Percentiles rank a stretch among this genome's conserved stretches.
phyloP scores from a whole-genome alignment of 2,797 vertebrate genomes.

The Euthynnus affinis region DNA sequence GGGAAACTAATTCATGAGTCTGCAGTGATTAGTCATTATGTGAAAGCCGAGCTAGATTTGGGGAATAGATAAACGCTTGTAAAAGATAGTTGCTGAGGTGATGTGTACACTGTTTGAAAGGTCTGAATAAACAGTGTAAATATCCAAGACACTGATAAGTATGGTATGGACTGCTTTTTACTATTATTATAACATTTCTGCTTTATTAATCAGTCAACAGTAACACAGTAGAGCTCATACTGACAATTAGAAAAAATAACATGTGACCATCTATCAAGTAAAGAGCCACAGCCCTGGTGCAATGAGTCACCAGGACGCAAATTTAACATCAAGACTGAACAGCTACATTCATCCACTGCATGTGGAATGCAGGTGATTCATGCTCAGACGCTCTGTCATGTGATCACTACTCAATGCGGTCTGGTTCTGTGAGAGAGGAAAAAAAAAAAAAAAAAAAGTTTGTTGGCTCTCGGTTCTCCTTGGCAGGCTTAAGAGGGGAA shows the following conservation, averaged over 20 bases:
- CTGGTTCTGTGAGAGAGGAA: slow-evolving; percentile 12
- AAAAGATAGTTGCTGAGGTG: not conserved
- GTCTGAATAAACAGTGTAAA: too few species aligned
- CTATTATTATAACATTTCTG: not conserved
- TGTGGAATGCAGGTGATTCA: slow-evolving; percentile 49
- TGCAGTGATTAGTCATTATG: not conserved
- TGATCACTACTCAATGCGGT: slow-evolving; percentile 32
- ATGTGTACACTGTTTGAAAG: not conserved
- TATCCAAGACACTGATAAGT: too few species aligned
- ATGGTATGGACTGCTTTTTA: not conserved
- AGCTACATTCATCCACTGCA: not conserved
- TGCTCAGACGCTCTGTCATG: slow-evolving; percentile 44
- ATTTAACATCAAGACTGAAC: slow-evolving; percentile 2
- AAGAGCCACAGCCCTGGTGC: not conserved
- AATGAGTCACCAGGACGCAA: slow-evolving; percentile 3
- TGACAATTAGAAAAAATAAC: not conserved
- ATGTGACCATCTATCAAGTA: not conserved
- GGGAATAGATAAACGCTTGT: not conserved
- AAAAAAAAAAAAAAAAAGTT: slow-evolving; percentile 29
- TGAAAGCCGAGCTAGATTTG: not conserved
- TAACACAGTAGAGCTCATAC: slow-evolving; percentile 7
- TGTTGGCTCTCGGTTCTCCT: slow-evolving; percentile 41
- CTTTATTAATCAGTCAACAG: slow-evolving; percentile 7
- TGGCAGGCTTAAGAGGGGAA: slow-evolving; percentile 62
- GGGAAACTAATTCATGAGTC: not conserved